phyloP scores from a whole-genome alignment of 2,888 invertebrate genomes.

The Cheilosia vernalis region DNA sequence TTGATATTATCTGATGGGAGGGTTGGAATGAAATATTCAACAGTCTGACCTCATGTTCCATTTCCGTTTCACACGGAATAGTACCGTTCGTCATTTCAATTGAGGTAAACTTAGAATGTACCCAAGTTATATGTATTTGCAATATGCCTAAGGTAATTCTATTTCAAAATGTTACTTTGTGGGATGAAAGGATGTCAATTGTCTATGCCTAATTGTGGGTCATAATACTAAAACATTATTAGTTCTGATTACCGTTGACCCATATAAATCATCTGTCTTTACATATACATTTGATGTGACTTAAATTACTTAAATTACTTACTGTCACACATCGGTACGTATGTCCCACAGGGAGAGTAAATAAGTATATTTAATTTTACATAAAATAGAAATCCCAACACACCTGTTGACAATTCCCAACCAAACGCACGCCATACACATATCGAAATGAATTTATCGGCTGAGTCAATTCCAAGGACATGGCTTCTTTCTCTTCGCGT shows the following conservation, averaged over 20 bases:
- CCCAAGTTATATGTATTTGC: not conserved
- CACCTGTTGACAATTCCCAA: slow-evolving; percentile 37
- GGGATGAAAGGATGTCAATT: slow-evolving; percentile 9
- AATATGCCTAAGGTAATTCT: not conserved
- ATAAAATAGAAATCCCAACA: not conserved
- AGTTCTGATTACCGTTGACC: not conserved
- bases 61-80: not conserved
- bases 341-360: too few species aligned
- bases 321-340: too few species aligned
- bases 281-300: not conserved
- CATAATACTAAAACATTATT: slow-evolving; percentile 5
- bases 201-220: not conserved
- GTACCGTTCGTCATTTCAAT: not conserved
- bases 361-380: too few species aligned
- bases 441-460: slow-evolving; percentile 10
- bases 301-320: too few species aligned
- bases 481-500: slow-evolving; percentile 4
- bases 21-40: slow-evolving; percentile 60
- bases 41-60: slow-evolving; percentile 46
- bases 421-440: not conserved
- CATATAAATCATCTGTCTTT: not conserved
- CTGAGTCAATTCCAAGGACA: slow-evolving; percentile 24
- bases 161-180: too few species aligned
- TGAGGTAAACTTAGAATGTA: slow-evolving; percentile 24
- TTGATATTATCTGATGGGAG: slow-evolving; percentile 49